Evolutionary conservation across 2,888 invertebrate species (phyloP).

Genomic region (Andrena dorsata): DNA sequence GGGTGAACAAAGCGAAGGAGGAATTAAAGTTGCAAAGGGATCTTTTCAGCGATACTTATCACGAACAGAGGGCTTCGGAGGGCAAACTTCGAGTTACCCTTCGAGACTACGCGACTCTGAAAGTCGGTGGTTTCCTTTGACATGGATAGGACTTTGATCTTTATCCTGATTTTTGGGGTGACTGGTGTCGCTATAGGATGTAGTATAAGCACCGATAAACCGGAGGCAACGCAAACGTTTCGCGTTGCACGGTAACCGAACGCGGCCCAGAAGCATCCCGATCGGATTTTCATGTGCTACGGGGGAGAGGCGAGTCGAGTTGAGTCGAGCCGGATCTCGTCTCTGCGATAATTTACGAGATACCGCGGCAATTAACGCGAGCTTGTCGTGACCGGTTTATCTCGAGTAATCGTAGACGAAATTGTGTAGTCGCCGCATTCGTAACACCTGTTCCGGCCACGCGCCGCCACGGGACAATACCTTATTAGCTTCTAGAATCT

Average conservation of each 20-base stretch:
- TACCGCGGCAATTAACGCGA: slow-evolving; percentile 6
- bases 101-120: neutral
- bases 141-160: neutral
- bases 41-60: slow-evolving; percentile 12
- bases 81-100: neutral
- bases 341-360: too few relatives aligned
- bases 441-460: neutral
- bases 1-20: slow-evolving; percentile 1
- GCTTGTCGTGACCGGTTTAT: slow-evolving; percentile 21
- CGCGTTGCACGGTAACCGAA: too few relatives aligned
- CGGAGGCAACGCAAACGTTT: too few relatives aligned
- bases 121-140: neutral
- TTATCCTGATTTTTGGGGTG: neutral
- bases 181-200: neutral
- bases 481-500: slow-evolving; percentile 12
- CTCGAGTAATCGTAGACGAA: neutral
- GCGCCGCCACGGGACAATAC: too few relatives aligned
- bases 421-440: slow-evolving; percentile 29
- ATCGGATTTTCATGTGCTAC: too few relatives aligned
- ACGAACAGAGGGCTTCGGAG: too few relatives aligned
- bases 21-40: slow-evolving; percentile 23
- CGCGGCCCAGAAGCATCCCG: too few relatives aligned
- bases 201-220: too few relatives aligned
- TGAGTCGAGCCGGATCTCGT: too few relatives aligned
- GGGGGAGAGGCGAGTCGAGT: too few relatives aligned